Percentiles rank a stretch among this genome's conserved stretches.
These are phyloP conservation scores for Gallinago jamesoni DNA, from an alignment of 2,113 vertebrate genomes.

Conservation along the genomic window DNA sequence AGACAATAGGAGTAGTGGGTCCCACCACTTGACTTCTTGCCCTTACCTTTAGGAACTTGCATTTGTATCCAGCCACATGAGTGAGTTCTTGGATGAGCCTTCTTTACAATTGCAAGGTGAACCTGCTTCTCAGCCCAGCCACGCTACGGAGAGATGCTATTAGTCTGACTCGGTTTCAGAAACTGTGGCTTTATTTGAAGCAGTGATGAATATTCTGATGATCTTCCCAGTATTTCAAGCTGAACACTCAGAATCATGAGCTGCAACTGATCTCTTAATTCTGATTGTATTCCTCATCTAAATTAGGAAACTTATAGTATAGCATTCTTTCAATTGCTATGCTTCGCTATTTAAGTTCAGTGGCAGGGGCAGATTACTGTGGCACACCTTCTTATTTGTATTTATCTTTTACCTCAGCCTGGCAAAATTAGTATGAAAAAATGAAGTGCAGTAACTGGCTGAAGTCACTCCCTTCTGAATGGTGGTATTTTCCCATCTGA, in stretches of 20 bases:
- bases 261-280: not conserved
- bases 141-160: not conserved
- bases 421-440: slow-evolving; percentile 1
- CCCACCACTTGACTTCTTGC: not conserved
- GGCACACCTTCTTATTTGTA: not conserved
- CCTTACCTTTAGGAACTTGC: not conserved
- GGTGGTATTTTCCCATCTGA: slow-evolving; percentile 16
- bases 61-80: not conserved
- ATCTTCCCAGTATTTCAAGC: not conserved
- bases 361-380: not conserved
- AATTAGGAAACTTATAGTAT: not conserved
- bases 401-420: not conserved
- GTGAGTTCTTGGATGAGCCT: not conserved
- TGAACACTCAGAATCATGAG: not conserved
- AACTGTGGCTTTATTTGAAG: not conserved
- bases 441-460: not conserved
- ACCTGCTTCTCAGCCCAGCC: not conserved
- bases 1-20: not conserved
- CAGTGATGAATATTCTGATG: not conserved
- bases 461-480: slow-evolving; percentile 7
- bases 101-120: not conserved
- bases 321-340: not conserved
- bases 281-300: not conserved
- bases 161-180: not conserved
- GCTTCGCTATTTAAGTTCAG: not conserved